phyloP scores from a whole-genome alignment of 2,113 vertebrate species.

The Channa argus region DNA sequence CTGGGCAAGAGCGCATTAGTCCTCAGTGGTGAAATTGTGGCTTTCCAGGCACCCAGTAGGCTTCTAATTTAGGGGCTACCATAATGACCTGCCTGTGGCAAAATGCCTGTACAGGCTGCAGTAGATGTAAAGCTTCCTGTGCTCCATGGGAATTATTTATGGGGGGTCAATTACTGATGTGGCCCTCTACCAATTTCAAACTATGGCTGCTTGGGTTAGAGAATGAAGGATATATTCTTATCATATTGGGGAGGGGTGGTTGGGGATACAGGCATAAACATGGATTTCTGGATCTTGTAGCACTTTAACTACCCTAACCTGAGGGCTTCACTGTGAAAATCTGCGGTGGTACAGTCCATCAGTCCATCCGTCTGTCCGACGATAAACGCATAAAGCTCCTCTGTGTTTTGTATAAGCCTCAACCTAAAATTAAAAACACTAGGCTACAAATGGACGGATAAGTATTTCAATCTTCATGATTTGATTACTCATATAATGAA shows the following conservation, averaged over 20 bases:
- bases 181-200: conserved; percentile 43
- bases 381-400: neutral
- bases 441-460: conserved; percentile 3
- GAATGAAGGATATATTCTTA: conserved; percentile 12
- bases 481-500: conserved; percentile 2
- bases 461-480: conserved; percentile 1
- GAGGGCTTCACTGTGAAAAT: conserved; percentile 62
- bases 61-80: conserved; percentile 53
- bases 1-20: conserved; percentile 39
- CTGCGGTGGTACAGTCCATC: conserved; percentile 48
- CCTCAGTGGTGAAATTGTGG: conserved; percentile 19
- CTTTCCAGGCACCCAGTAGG: conserved; percentile 23
- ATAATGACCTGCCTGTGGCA: conserved; percentile 66
- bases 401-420: neutral
- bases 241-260: conserved; percentile 9
- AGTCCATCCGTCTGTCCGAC: neutral
- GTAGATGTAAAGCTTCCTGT: conserved; percentile 27
- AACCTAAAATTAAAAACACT: neutral
- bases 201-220: neutral
- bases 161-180: conserved; percentile 48
- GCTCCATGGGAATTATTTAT: conserved; percentile 64
- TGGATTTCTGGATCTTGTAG: conserved; percentile 54
- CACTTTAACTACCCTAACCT: conserved; percentile 33
- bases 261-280: conserved; percentile 16
- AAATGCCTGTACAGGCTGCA: conserved; percentile 32